Conservation (phyloP, 2,113 vertebrate species). For the Malurus cyaneus region DNA sequence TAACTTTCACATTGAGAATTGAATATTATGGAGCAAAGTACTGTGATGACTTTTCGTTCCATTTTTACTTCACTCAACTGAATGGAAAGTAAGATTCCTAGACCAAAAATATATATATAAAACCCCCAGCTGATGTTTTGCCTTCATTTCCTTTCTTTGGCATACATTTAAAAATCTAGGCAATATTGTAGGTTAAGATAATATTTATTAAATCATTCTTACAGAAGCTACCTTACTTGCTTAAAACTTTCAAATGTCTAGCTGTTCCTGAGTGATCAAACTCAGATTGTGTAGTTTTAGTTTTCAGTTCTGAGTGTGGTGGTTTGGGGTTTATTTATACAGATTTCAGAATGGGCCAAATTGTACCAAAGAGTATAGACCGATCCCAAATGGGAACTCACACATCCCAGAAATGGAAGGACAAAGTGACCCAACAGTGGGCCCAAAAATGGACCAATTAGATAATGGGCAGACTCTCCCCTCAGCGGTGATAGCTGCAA, state of each 20-base stretch:
- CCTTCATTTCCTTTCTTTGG: not conserved
- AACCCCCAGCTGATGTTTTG: not conserved
- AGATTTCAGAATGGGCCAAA: not conserved
- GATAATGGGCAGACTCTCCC: not conserved
- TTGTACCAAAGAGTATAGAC: not conserved
- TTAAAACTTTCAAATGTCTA: not conserved
- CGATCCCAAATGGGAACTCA: not conserved
- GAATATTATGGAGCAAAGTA: not conserved
- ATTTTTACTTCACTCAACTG: not conserved
- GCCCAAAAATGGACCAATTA: not conserved
- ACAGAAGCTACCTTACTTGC: not conserved
- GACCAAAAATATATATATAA: not conserved
- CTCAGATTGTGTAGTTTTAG: not conserved
- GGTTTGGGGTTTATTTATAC: not conserved
- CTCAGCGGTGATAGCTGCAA: not conserved
- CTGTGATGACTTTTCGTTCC: not conserved
- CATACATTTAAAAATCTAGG: not conserved
- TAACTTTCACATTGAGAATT: not conserved
- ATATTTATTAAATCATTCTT: not conserved
- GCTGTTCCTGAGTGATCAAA: not conserved
- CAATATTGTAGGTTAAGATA: not conserved
- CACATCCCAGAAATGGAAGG: not conserved
- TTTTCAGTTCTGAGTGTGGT: not conserved
- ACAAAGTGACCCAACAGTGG: not conserved
- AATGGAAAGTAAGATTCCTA: not conserved